phyloP scores from a whole-genome alignment of 2,113 vertebrate species.

The Vombatus ursinus region DNA sequence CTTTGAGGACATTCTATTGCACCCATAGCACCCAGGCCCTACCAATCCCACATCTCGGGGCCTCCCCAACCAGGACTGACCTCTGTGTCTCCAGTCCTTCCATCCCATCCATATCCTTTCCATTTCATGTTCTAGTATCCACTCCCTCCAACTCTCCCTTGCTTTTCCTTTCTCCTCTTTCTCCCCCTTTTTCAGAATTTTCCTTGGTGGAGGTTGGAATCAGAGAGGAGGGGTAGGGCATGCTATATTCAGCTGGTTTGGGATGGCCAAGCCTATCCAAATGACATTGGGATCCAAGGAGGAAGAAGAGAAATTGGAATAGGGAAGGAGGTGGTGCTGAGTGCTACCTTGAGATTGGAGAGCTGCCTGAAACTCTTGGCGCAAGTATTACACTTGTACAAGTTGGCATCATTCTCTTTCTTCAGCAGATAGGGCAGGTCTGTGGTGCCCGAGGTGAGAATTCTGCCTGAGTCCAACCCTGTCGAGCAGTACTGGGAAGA shows the following conservation, averaged over 20 bases:
- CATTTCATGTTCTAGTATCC: neutral
- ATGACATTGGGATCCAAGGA: neutral
- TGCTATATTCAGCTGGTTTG: neutral
- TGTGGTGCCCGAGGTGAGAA: constrained; percentile 74
- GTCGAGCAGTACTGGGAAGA: neutral
- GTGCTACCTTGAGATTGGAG: constrained; percentile 92
- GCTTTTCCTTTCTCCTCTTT: neutral
- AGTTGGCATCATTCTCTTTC: constrained; percentile 89
- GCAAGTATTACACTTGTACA: constrained; percentile 91
- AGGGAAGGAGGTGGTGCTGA: neutral
- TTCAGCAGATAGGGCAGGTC: constrained; percentile 87
- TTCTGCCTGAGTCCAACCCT: neutral
- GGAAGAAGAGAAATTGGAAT: neutral
- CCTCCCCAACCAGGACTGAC: neutral
- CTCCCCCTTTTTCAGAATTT: neutral
- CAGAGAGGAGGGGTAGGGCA: neutral
- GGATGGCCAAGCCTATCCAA: rapidly evolving
- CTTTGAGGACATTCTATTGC: neutral
- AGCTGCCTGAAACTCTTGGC: constrained; percentile 92
- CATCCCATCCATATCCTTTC: neutral
- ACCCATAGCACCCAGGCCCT: neutral
- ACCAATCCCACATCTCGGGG: neutral
- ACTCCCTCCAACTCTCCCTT: neutral
- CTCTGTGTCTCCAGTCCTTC: neutral
- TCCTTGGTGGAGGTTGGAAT: neutral